Base-by-base conservation (phyloP, 2,888 invertebrate genomes). In the Acrobasis suavella region DNA sequence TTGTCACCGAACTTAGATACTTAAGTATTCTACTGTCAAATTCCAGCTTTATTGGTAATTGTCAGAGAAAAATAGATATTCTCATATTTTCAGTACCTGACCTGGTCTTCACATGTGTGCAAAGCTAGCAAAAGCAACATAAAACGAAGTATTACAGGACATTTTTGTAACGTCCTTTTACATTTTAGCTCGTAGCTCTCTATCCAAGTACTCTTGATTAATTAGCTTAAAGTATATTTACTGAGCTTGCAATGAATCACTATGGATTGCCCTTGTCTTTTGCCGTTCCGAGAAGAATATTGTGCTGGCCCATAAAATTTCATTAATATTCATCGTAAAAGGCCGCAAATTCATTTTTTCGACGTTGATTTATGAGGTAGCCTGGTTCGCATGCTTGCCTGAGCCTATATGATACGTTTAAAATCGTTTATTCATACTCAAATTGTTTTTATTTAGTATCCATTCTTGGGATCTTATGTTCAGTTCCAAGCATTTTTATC, bases 271-370 rank as follows among this genome's bases (percentile, higher is more conserved):
- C 62, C 64, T 65, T 70, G 67, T 64, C 69, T 64, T 65, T 64
- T 61, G 58, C 50, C 55, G 63, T 67, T 63, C 65, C 52, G 32
- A 64, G 64, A 69, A 69, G 69, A 75, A 75, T 74, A 80, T 78
- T 75, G 71, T 72, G 67, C 65, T 67, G 69, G 73, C 69, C 72
- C 71, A 80, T 77, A 77, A 79, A 78, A 78, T 82, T 81, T 82
- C 82, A 86, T 89, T 87, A 86, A 86, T 87, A 89, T 88, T 87
- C 86, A 85, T 83, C 81, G 77, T 77, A 82, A 83, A 83, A 78
- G 76, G 77, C 76, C 76, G 77, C 80, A 80, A 85, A 81, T 84
- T 83, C 74, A 81, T 85, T 85, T 86, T 83, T 86, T 85, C 78
- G 87, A 88, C 86, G 73, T 83, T 87, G 87, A 89, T 87, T 83